Evolutionary conservation across 2,888 invertebrate species (phyloP), one percentile per base, ranked within the genome.

Genomic region (Syrphus vitripennis): DNA sequence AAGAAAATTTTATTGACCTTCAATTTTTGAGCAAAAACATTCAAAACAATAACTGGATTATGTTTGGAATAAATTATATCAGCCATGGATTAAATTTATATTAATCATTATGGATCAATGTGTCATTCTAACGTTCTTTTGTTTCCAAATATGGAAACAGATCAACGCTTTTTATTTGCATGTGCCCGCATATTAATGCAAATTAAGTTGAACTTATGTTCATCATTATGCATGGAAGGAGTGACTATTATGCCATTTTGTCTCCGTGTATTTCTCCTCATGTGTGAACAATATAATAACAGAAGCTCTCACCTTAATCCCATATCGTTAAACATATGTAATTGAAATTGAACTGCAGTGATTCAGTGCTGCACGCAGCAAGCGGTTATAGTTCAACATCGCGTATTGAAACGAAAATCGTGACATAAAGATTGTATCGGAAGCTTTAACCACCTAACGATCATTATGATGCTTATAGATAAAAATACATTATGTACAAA

Each of bases 381-480:
- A 75, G 71, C 80, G 80, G 83, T 71, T 83, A 83, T 83, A 83
- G 83, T 79, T 79, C 83, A 84, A 84, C 75, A 83, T 84, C 80
- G 83, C 80, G 83, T 80, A 74, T 83, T 61, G 19, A n/a, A 63
- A 40, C 65, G 24, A 57, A 80, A 80, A 80, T 83, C 83, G 83
- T 83, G 83, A 80, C 74, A 79, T 50, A 75, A 34, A 79, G 75
- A 80, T 80, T 71, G 59, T 83, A 83, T 83, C 80, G 83, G 50
- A 80, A 79, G 65, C 70, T 83, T 24, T 21, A 19, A 16, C 24
- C n/a, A 70, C 70, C 63, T 70, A 63, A 26, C 75, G 70, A 75
- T 75, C 69, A 79, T 79, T 79, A 79, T 79, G 79, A 83, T 83
- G 70, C 12, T 61, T 55, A 34, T 42, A 78, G 72, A 78, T 83